A percentile compares a stretch with the other conserved stretches of the same genome.
Conservation (phyloP, 2,797 vertebrate genomes). For the Uromys caudimaculatus region DNA sequence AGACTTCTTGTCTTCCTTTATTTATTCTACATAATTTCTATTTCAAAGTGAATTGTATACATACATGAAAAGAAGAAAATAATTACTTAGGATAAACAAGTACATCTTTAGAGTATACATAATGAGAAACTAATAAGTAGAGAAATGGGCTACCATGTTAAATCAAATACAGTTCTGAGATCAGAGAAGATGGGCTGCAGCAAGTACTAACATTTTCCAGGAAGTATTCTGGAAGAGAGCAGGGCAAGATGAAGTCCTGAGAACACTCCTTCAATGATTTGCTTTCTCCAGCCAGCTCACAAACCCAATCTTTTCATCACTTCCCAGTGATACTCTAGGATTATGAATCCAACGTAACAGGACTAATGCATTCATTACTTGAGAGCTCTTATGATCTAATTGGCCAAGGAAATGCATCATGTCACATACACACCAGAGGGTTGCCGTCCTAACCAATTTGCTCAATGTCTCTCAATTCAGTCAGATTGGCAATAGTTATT, state of each 20-base stretch:
- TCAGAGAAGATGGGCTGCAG: neutral
- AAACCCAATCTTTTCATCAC: neutral
- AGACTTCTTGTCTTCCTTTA: neutral
- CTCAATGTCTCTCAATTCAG: neutral
- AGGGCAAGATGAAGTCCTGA: neutral
- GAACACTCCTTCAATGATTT: neutral
- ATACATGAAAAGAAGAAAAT: neutral
- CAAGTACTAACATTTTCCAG: neutral
- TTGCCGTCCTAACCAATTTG: neutral
- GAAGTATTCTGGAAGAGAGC: too few relatives aligned
- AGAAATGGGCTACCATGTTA: neutral
- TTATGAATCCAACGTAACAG: neutral
- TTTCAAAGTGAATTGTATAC: neutral
- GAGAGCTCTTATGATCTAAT: neutral
- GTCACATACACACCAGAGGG: neutral
- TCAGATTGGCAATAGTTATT: neutral
- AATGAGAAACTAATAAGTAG: neutral
- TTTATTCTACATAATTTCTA: neutral
- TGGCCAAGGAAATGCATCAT: neutral
- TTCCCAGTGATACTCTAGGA: neutral
- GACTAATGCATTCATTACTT: neutral
- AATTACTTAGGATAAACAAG: neutral
- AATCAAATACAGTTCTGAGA: neutral
- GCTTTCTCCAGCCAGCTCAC: neutral
- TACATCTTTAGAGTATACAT: neutral